Conservation (phyloP, 2,888 invertebrate species). For the Andrena marginata region DNA sequence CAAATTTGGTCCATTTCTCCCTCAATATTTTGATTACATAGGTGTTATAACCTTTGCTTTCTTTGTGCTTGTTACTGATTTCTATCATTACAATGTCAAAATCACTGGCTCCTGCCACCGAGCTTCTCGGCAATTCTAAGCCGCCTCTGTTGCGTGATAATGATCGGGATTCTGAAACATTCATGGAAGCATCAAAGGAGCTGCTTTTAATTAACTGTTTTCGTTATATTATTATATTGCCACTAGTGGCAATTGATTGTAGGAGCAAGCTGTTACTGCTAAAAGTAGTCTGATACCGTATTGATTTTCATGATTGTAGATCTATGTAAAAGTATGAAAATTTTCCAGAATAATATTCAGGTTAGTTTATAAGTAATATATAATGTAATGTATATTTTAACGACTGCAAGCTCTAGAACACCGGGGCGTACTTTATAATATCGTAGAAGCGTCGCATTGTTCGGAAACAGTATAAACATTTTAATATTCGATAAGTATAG, state of each 20-base stretch:
- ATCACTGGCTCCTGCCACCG: slow-evolving; percentile 32
- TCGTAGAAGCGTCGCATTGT: not conserved
- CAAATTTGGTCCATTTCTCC: slow-evolving; percentile 54
- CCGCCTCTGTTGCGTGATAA: not conserved
- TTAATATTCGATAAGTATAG: not conserved
- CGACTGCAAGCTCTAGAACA: slow-evolving; percentile 5
- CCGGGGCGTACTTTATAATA: not conserved
- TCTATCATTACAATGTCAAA: slow-evolving; percentile 61
- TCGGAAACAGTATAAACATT: not conserved
- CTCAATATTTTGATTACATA: slow-evolving; percentile 60
- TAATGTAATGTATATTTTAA: slow-evolving; percentile 12
- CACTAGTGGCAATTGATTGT: slow-evolving; percentile 13
- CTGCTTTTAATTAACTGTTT: slow-evolving; percentile 30
- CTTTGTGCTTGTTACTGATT: slow-evolving; percentile 71
- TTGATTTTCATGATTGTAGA: slow-evolving; percentile 12
- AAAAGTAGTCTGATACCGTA: slow-evolving; percentile 11
- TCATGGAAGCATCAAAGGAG: not conserved
- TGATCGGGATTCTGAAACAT: slow-evolving; percentile 7
- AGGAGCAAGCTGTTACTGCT: slow-evolving; percentile 24
- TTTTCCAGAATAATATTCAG: slow-evolving; percentile 30
- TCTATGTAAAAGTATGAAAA: slow-evolving; percentile 30
- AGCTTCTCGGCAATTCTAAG: not conserved
- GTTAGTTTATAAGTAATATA: slow-evolving; percentile 40
- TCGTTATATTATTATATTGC: slow-evolving; percentile 32
- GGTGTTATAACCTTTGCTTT: slow-evolving; percentile 78